A percentile compares a stretch with the other conserved stretches of the same genome.
These are phyloP conservation scores for Parapristionchus giblindavisi DNA, from an alignment of 2,888 invertebrate genomes.

Conservation along the genomic window DNA sequence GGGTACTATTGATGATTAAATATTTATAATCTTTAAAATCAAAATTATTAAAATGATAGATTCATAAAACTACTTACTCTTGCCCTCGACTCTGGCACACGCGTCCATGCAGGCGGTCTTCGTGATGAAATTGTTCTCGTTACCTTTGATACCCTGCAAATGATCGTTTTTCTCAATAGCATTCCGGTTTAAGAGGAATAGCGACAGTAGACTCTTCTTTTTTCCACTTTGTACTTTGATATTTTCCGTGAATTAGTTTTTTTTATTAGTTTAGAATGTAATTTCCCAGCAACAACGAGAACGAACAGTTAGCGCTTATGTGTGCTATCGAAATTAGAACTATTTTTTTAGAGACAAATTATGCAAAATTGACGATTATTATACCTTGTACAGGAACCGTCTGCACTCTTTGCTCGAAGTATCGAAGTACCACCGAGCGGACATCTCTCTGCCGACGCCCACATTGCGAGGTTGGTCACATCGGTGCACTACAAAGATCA, in stretches of 20 bases:
- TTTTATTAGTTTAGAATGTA: neutral
- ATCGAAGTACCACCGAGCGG: conserved; percentile 61
- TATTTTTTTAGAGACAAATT: neutral
- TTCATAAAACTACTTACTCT: conserved; percentile 12
- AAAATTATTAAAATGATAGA: neutral
- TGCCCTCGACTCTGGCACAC: conserved; percentile 45
- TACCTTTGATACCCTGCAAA: conserved; percentile 60
- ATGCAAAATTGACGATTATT: too few species aligned
- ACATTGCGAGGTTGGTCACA: conserved; percentile 33
- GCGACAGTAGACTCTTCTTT: neutral
- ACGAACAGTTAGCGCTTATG: too few species aligned
- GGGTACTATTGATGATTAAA: neutral
- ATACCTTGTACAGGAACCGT: conserved; percentile 51
- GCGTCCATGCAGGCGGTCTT: conserved; percentile 63
- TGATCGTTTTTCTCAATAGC: neutral
- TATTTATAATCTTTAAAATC: conserved; percentile 9
- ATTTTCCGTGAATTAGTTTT: too few species aligned
- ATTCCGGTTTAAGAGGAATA: neutral
- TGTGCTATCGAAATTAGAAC: too few species aligned
- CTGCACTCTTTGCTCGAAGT: conserved; percentile 54
- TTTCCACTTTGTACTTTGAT: neutral
- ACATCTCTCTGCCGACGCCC: conserved; percentile 26
- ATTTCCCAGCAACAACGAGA: neutral
- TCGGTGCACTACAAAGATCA: conserved; percentile 3
- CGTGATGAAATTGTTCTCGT: conserved; percentile 67